phyloP scores from a whole-genome alignment of 2,797 vertebrate genomes.

The Tolypeutes matacus region DNA sequence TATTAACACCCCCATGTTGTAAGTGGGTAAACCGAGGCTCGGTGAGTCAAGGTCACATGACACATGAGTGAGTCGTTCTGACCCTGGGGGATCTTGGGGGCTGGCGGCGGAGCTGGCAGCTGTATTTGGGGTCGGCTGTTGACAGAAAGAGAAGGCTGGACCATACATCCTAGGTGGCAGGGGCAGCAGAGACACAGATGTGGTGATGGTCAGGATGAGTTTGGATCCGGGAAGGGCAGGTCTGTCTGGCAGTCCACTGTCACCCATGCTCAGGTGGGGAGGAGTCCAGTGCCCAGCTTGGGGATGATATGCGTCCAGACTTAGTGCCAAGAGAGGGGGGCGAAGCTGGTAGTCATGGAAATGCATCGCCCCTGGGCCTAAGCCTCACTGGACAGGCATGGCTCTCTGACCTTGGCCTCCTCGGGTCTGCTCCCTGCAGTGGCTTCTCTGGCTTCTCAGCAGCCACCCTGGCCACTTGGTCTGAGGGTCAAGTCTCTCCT shows the following conservation, averaged over 20 bases:
- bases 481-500: no score
- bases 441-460: neutral
- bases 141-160: neutral
- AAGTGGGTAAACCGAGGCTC: neutral
- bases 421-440: neutral
- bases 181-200: neutral
- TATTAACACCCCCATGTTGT: neutral
- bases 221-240: neutral
- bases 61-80: neutral
- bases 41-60: neutral
- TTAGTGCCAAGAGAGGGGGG: neutral
- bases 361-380: neutral
- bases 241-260: neutral
- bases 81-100: neutral
- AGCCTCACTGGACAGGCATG: neutral
- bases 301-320: no score
- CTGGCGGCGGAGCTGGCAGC: neutral
- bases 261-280: neutral
- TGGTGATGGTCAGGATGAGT: rapidly evolving
- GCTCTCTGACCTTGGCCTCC: neutral
- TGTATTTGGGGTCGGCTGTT: neutral
- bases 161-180: neutral
- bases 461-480: neutral
- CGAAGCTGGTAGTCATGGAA: neutral
- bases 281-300: neutral